Evolutionary conservation across 1,140 invertebrate species (phyloP), one percentile per base, ranked within the genome.

Genomic region (Euura saliciscinereae): DNA sequence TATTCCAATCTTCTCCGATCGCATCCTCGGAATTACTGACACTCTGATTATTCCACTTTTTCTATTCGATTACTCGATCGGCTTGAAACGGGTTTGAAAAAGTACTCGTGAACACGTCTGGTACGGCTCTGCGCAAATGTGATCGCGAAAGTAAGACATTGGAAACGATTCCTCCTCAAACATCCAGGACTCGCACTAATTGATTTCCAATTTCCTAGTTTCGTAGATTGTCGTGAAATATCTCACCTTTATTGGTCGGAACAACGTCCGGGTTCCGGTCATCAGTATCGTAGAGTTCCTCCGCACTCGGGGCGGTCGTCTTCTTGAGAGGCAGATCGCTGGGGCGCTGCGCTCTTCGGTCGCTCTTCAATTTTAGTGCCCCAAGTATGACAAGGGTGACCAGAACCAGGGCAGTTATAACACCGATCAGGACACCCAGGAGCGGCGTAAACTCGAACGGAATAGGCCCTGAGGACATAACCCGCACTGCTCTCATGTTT

Each of bases 201-300:
- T 70, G 68, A 70, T 7, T 44, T 64, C 8, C 11, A 28, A 65
- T 7, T 28, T 65, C 8, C 2, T 43, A 43, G 6, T 11, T 66
- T 67, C 10, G 42, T 69, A 45, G 28, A 28, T 28, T 28, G 8
- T 73, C 8, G 6, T 42, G 43, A 51, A 44, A 46, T 65, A 42
- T 64, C 85, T 88, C 89, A 96, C 95, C 94, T 93, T 95, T 95
- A 85, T 94, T 95, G 80, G 93, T 91, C 5, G 95, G 95, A 72
- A 96, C 93, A 68, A 96, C 91, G 84, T 96, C 94, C 2, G 94
- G 94, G 87, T 96, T 96, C 77, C 94, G 92, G 79, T 96, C 94
- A 78, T 96, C 94, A 65, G 89, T 89, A 71, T 91, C 91, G 79
- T 92, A 93, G 74, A 92, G 87, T 81, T 92, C 92, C 76, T 93